Conservation (phyloP, 2,113 vertebrate genomes). For the Melospiza melodia region DNA sequence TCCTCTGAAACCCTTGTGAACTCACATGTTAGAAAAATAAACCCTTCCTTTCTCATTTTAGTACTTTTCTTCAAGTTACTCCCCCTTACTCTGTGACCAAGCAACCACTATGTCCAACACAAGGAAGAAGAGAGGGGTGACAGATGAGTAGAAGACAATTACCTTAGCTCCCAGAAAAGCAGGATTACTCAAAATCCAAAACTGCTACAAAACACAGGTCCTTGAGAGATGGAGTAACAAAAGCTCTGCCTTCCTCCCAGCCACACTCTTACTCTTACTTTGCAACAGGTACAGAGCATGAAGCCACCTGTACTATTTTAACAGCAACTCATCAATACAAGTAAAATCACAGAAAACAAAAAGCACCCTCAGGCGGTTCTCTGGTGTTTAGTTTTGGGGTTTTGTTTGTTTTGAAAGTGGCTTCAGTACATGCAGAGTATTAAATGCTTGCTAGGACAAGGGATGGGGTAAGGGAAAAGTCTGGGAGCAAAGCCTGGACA, state of each 20-base stretch:
- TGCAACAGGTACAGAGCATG: neutral
- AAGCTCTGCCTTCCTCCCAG: neutral
- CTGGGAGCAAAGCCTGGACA: neutral
- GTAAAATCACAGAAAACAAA: neutral
- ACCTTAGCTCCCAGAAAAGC: neutral
- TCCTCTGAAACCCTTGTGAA: neutral
- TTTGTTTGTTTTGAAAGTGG: neutral
- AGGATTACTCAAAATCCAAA: neutral
- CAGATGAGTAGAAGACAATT: neutral
- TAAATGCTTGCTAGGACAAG: neutral
- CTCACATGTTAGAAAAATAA: neutral
- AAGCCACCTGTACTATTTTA: neutral
- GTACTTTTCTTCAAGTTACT: neutral
- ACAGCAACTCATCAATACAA: neutral
- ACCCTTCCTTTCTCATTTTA: neutral
- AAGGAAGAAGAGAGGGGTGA: neutral
- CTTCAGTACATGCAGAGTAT: neutral
- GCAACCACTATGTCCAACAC: neutral
- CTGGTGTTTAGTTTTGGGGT: neutral
- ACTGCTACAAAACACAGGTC: rapidly evolving
- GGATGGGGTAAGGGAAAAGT: neutral
- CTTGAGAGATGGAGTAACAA: neutral
- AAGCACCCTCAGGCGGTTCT: neutral
- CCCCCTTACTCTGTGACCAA: neutral
- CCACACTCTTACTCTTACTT: neutral